Evolutionary conservation across 2,113 vertebrate species (phyloP).

Genomic region (Calidris pygmaea): DNA sequence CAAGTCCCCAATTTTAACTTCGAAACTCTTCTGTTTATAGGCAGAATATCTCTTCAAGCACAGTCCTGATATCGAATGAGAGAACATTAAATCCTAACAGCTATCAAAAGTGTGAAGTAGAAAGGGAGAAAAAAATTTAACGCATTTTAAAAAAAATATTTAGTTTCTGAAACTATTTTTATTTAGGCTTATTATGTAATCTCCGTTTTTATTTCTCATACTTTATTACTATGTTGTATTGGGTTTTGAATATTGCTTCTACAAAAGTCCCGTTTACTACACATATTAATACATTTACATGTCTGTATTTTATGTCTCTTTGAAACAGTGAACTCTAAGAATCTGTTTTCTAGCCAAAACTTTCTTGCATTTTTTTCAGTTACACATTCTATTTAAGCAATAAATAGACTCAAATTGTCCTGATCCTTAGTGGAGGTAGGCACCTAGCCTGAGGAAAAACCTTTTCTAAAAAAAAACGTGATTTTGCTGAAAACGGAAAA

Average conservation of each 20-base stretch:
- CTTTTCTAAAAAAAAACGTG: background rate
- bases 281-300: background rate
- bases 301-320: background rate
- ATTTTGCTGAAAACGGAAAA: background rate
- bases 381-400: background rate
- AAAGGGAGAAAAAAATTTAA: background rate
- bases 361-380: background rate
- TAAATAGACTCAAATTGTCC: background rate
- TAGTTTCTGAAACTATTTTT: background rate
- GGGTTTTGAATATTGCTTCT: background rate
- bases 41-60: constrained; percentile 85
- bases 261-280: background rate
- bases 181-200: background rate
- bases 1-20: background rate
- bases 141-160: background rate
- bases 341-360: background rate
- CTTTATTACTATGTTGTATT: background rate
- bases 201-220: background rate
- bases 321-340: background rate
- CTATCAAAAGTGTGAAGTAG: background rate
- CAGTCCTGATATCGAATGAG: constrained; percentile 69
- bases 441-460: background rate
- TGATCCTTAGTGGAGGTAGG: background rate
- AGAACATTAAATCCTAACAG: background rate
- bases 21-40: constrained; percentile 61